A percentile compares a stretch with the other conserved stretches of the same genome.
Conservation (phyloP, 2,113 vertebrate genomes). For the Pelecanus crispus region DNA sequence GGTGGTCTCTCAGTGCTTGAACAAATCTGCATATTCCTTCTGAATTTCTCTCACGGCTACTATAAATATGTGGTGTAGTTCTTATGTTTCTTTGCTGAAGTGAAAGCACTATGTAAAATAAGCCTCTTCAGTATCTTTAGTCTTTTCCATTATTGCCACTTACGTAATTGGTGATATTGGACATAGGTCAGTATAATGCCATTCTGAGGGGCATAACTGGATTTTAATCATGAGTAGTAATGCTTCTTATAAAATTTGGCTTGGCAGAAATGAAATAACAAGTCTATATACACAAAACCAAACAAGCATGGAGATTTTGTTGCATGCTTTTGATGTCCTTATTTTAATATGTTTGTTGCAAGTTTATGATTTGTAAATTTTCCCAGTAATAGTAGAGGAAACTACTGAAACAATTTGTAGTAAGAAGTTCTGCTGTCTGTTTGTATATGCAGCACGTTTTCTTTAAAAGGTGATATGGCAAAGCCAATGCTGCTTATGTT, state of each 20-base stretch:
- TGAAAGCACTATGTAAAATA: neutral
- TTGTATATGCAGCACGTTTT: neutral
- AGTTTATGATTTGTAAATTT: neutral
- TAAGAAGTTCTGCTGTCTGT: neutral
- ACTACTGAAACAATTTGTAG: neutral
- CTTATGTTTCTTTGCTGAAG: neutral
- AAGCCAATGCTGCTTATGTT: neutral
- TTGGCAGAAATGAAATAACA: neutral
- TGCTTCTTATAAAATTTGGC: neutral
- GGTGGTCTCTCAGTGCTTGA: neutral
- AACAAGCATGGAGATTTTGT: neutral
- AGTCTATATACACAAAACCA: neutral
- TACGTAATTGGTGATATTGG: neutral
- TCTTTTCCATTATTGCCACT: neutral
- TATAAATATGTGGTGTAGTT: neutral
- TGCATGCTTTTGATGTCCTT: neutral
- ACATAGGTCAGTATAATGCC: neutral
- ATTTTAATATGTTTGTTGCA: neutral
- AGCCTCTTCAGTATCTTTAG: neutral
- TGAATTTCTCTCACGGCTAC: neutral
- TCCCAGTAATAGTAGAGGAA: neutral
- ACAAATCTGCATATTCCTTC: neutral
- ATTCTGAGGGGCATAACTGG: neutral
- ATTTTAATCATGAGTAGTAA: neutral
- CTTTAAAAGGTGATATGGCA: neutral